phyloP scores from a whole-genome alignment of 2,113 vertebrate genomes.

The Oceanodroma tethys region DNA sequence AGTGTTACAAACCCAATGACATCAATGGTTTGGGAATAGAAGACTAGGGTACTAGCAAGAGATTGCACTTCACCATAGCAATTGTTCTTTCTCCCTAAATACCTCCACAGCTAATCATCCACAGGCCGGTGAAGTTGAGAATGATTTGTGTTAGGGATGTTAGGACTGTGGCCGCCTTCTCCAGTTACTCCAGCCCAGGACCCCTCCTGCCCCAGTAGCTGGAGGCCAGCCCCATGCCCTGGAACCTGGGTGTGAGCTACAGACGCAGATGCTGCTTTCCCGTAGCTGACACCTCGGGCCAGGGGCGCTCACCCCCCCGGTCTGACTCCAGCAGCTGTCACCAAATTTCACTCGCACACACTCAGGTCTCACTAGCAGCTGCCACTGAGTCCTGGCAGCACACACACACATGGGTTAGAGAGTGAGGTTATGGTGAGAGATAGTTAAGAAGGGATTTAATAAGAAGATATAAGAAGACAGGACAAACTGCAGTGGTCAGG shows the following conservation, averaged over 20 bases:
- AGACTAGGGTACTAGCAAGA: neutral
- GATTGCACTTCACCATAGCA: neutral
- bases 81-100: neutral
- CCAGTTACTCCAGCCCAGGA: neutral
- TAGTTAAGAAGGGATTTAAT: neutral
- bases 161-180: neutral
- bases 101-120: neutral
- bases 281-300: neutral
- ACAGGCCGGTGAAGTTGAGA: neutral
- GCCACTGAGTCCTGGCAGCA: neutral
- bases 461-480: neutral
- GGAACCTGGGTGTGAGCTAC: neutral
- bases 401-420: neutral
- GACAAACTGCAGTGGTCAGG: neutral
- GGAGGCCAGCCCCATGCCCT: neutral
- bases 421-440: neutral
- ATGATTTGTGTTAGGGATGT: neutral
- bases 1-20: neutral
- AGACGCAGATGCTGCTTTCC: neutral
- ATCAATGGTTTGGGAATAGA: neutral
- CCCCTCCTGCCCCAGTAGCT: neutral
- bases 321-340: neutral
- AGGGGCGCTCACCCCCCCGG: fast-evolving
- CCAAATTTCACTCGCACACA: neutral
- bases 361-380: neutral